Base-by-base conservation (phyloP, 2,113 vertebrate genomes). In the Passer domesticus region DNA sequence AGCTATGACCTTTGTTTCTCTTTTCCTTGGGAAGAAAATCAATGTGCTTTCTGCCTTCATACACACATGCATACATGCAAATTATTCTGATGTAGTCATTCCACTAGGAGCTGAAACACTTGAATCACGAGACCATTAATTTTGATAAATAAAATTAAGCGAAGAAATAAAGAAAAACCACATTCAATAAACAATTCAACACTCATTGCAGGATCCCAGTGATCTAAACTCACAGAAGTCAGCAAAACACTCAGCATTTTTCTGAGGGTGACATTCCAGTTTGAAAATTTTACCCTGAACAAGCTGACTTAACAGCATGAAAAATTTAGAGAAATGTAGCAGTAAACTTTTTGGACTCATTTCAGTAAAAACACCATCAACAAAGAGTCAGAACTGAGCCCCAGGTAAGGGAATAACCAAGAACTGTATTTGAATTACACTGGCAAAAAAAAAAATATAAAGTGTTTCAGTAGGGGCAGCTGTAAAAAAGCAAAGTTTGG, bases 1-100 rank as follows among this genome's bases (percentile, higher is more conserved):
- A 97, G 67, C 50, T 77, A 6, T 92, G 91, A 95, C 93, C 77
- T 97, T 95, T 97, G 76, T 37, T 96, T 96, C 59, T 89, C 25
- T 88, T 87, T 80, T 83, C 44, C 78, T 44, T 95, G 64, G 47
- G 69, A 95, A 74, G 73, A 96, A 97, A 97, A 97, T 78, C 91
- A 96, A 79, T 91, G 55, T 76, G 39, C 94, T 94, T 95, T 90
- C 78, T 96, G 63, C 63, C 55, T 94, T 87, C 74, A 44, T 77
- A 39, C 75, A 87, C 70, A 15, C 49, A 27, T 67, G 68, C 70
- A 83, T 39, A 18, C 53, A 41, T 69, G 72, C 59, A 90, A 69
- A 47, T 13, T 81, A 49, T 94, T 93, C 50, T 31, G 7, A 46
- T 95, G 15, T 25, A 94, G 96, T 80, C 86, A 85, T 87, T 95